Evolutionary conservation across 2,797 vertebrate species (phyloP), one percentile per base, ranked within the genome.

Genomic region (Sebastolobus alascanus): DNA sequence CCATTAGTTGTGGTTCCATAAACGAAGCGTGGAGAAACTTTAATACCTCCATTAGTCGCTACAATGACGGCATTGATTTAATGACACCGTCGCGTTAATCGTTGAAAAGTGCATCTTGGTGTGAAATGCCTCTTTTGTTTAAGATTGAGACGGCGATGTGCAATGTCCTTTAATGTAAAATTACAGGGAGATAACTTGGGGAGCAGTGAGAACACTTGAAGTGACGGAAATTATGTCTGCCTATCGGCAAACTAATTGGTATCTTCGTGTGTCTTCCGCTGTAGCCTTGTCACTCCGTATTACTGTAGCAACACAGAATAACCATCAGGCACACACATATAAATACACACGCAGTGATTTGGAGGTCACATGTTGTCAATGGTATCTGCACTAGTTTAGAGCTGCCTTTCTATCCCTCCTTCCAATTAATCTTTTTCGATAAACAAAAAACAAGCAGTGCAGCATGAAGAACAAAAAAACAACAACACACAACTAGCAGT

Each of bases 371-470:
- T 83, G 73, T 81, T 80, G 81, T 82, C 77, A 83, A 80, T 69
- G 73, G 43, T 86, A 73, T 80, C 82, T 80, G 79, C 63, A 46
- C 78, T 82, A 66, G 55, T 85, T 85, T 69, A 54, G 43, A 89
- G 79, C 70, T 75, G 81, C 80, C 68, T 90, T 76, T 88, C 78
- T 66, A 70, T 79, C 68, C 35, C 66, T 82, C 67, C 46, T 83
- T 88, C 84, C 84, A 93, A 93, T 92, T 93, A 92, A 92, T 94
- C 69, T 84, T 87, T 89, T 92, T 88, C 61, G 4, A 77, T 77
- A 83, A 87, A 85, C 77, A 86, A 86, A 91, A 93, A 85, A 75
- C 73, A 90, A 83, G 83, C 84, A 87, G 79, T 64, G 80, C 83
- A 80, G 90, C 81, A 80, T 77, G 75, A 87, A 92, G 73, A 84